phyloP scores from a whole-genome alignment of 2,113 vertebrate species.

The Pyrgilauda ruficollis region DNA sequence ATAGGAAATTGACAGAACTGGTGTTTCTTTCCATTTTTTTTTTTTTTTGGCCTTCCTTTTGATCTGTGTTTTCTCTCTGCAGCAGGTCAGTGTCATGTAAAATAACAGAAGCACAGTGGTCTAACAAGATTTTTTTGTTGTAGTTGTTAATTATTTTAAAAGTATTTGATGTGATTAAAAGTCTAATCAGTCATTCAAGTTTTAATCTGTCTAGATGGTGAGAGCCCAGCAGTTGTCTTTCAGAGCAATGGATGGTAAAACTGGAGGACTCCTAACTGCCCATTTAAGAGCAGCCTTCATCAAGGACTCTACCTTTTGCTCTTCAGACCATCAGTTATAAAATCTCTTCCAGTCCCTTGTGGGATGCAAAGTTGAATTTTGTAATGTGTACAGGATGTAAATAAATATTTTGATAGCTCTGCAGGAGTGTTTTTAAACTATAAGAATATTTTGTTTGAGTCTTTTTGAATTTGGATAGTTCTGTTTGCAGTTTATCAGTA shows the following conservation, averaged over 20 bases:
- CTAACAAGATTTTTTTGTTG: background rate
- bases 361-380: background rate
- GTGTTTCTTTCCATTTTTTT: background rate
- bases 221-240: background rate
- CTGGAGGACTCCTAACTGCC: background rate
- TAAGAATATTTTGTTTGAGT: background rate
- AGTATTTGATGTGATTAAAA: background rate
- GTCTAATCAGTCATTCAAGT: background rate
- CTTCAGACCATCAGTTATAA: background rate
- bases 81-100: background rate
- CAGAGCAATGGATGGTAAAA: background rate
- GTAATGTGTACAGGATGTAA: background rate
- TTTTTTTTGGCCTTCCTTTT: background rate
- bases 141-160: background rate
- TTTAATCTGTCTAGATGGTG: background rate
- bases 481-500: background rate
- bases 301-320: background rate
- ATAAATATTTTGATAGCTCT: slow-evolving; percentile 39
- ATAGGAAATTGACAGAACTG: background rate
- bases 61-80: background rate
- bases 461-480: background rate
- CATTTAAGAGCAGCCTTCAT: background rate
- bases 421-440: background rate
- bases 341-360: background rate
- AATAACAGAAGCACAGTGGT: background rate